Base-by-base conservation (phyloP, 2,888 invertebrate species). In the Aproaerema taeniolella region DNA sequence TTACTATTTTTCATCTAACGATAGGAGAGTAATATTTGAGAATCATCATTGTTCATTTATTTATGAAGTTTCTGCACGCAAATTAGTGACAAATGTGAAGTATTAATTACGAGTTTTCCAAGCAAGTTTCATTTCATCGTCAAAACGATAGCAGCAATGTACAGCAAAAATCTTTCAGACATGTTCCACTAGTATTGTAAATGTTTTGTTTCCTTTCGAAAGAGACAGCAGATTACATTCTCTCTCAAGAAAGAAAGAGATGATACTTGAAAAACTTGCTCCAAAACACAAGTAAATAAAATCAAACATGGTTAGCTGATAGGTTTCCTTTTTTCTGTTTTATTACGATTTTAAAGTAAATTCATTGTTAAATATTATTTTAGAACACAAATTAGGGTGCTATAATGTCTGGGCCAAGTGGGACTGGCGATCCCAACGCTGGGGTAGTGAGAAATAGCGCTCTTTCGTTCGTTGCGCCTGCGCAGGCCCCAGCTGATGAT, bases 371-470 rank as follows among this genome's bases (percentile, higher is more conserved):
- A 11, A 17, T 3, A 32, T 7, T 30, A 15, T 28, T n/a, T 11
- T 2, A n/a, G n/a, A n/a, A 9, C 2, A 10, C 12, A 2, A 12
- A 29, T 12, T 24, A 17, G 3, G 10, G 11, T 28, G 32, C 32
- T 25, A 8, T 31, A 43, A 74, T 74, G 75, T 70, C 75, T 1
- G 58, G 53, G 29, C 43, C 58, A 1, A 67, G 58, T 36, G 53
- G 63, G 14, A 42, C 62, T 1, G 60, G 61, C n/a, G 50, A 56
- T 48, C 52, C 57, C 12, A 57, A 59, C 0, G 44, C 62, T 8
- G 81, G 81, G 2, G 67, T 83, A 1, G 68, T 81, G 2, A 62
- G 68, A 9, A 82, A 67, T 45, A 85, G 83, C 46, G 83, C 77
- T 0, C 45, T 83, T 11, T 67, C 75, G 10, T 83, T 83, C 31